A percentile compares a stretch with the other conserved stretches of the same genome.
phyloP scores from a whole-genome alignment of 1,140 invertebrate species.

The Sipha flava region DNA sequence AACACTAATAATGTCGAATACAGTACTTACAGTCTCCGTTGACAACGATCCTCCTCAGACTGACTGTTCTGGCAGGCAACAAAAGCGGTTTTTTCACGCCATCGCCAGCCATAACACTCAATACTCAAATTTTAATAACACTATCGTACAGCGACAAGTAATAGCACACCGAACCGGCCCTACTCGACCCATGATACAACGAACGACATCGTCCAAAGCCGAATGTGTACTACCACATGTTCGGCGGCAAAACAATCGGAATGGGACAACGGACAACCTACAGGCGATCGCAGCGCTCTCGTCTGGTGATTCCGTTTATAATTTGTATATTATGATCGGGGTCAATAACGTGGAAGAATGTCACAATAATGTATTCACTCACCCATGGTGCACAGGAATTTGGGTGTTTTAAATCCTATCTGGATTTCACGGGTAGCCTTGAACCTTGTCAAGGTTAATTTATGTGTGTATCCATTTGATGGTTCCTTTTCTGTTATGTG shows the following conservation, averaged over 20 bases:
- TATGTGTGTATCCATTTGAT: background rate
- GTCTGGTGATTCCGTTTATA: background rate
- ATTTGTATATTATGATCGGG: conserved; percentile 1
- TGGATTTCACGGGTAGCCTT: background rate
- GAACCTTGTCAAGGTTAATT: conserved; percentile 15
- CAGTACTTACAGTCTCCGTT: background rate
- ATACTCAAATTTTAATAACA: background rate
- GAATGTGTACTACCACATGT: conserved; percentile 13
- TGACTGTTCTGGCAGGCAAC: conserved; percentile 42
- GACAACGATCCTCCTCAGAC: conserved; percentile 42
- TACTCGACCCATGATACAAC: conserved; percentile 6
- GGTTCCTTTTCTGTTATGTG: background rate
- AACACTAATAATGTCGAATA: background rate
- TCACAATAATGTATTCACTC: conserved; percentile 13
- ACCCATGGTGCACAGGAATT: background rate
- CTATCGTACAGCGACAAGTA: background rate
- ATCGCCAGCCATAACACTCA: conserved; percentile 8
- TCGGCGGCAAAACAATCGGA: background rate
- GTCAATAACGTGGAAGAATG: conserved; percentile 25
- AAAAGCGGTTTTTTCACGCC: conserved; percentile 34
- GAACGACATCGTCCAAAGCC: background rate
- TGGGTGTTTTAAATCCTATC: background rate
- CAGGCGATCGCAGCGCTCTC: conserved; percentile 16
- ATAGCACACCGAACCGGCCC: background rate
- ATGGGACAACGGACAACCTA: background rate